These are phyloP conservation scores for Rhamnusium bicolor DNA, from an alignment of 2,888 invertebrate genomes.

Conservation along the genomic window DNA sequence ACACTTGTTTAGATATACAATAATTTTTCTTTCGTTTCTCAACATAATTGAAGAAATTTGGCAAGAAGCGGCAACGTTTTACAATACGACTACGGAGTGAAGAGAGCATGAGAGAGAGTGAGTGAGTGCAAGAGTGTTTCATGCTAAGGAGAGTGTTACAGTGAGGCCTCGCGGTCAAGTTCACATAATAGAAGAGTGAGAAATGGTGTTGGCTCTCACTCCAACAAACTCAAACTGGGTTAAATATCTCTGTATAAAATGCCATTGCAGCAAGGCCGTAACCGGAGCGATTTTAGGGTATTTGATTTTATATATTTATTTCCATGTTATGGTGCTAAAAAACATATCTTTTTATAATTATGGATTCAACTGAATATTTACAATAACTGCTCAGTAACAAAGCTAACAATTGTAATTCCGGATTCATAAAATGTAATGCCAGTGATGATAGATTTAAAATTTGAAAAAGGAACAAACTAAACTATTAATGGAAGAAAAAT, in stretches of 20 bases:
- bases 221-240: conserved; percentile 33
- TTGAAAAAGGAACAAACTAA: no score
- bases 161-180: conserved; percentile 39
- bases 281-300: not conserved
- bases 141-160: conserved; percentile 55
- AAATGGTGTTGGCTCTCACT: conserved; percentile 34
- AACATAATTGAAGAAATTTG: not conserved
- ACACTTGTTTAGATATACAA: no score
- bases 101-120: conserved; percentile 52
- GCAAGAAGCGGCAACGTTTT: conserved; percentile 12
- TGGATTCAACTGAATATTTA: not conserved
- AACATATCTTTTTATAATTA: not conserved
- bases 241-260: conserved; percentile 23
- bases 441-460: no score
- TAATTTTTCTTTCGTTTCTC: no score
- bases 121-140: conserved; percentile 56
- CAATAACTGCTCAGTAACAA: not conserved
- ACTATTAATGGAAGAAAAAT: no score
- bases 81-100: conserved; percentile 32
- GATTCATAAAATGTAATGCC: not conserved
- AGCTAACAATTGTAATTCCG: no score
- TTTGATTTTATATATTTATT: conserved; percentile 4
- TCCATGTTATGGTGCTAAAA: not conserved
- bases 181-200: conserved; percentile 38
- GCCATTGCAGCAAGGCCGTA: conserved; percentile 6